Evolutionary conservation across 2,797 vertebrate genomes (phyloP).

Genomic region (Gymnocypris eckloni): DNA sequence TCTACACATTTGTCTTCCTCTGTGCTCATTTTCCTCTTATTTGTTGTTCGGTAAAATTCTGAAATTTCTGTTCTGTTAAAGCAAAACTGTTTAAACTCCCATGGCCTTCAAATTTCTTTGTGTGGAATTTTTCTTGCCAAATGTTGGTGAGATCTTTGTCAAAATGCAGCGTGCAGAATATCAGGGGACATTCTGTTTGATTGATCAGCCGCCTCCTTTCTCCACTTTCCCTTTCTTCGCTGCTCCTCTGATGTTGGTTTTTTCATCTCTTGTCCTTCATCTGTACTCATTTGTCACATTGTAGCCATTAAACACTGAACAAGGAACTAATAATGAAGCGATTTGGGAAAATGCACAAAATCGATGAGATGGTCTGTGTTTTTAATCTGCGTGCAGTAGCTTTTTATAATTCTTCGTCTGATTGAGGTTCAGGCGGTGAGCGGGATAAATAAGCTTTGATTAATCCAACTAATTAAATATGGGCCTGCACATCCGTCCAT

Average conservation of each 20-base stretch:
- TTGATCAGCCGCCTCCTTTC: constrained; percentile 38
- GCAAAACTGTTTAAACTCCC: neutral
- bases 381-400: constrained; percentile 21
- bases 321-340: constrained; percentile 69
- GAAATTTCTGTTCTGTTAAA: constrained; percentile 6
- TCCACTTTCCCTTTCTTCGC: neutral
- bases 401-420: constrained; percentile 44
- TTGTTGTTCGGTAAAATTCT: constrained; percentile 5
- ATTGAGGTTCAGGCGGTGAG: constrained; percentile 9
- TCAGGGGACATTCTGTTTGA: constrained; percentile 15
- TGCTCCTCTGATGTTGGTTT: constrained; percentile 28
- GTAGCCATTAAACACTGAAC: constrained; percentile 74
- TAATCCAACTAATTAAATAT: constrained; percentile 25
- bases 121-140: neutral
- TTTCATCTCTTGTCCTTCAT: constrained; percentile 51
- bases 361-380: constrained; percentile 58
- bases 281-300: constrained; percentile 78
- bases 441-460: neutral
- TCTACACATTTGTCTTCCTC: constrained; percentile 34
- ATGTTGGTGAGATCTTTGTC: constrained; percentile 4
- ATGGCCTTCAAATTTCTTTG: constrained; percentile 1
- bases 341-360: constrained; percentile 66
- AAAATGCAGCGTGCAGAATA: constrained; percentile 15
- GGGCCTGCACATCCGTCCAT: constrained; percentile 13
- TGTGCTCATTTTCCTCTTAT: constrained; percentile 2